Percentiles rank a stretch among this genome's conserved stretches.
These are phyloP conservation scores for Synanthedon tipuliformis DNA, from an alignment of 2,888 invertebrate species.

Conservation along the genomic window DNA sequence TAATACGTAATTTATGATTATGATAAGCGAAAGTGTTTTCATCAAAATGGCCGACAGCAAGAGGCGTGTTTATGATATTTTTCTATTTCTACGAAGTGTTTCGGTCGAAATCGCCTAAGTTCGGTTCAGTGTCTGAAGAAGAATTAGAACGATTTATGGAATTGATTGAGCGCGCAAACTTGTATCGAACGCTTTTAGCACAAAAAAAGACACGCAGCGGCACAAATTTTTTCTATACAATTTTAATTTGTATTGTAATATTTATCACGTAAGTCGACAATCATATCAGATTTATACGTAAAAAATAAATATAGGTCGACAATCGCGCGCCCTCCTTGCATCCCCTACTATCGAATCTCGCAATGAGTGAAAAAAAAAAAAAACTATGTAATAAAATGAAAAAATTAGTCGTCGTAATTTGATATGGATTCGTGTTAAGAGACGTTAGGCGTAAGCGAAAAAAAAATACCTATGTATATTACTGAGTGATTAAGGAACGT, in stretches of 20 bases:
- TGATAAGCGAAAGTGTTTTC: too few relatives aligned
- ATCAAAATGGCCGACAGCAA: too few relatives aligned
- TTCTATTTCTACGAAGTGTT: too few relatives aligned
- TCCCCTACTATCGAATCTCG: background rate
- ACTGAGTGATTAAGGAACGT: slow-evolving; percentile 27
- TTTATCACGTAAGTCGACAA: slow-evolving; percentile 37
- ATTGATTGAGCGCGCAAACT: slow-evolving; percentile 28
- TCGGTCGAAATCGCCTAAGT: too few relatives aligned
- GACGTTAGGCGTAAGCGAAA: slow-evolving; percentile 33
- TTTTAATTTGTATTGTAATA: slow-evolving; percentile 35
- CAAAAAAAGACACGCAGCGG: slow-evolving; percentile 18
- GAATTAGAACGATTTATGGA: slow-evolving; percentile 16
- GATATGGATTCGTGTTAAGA: slow-evolving; percentile 50
- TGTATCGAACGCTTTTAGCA: background rate
- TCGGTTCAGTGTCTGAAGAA: background rate
- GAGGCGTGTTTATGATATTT: too few relatives aligned
- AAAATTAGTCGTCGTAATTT: slow-evolving; percentile 55
- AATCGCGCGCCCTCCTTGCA: background rate
- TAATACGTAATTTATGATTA: too few relatives aligned
- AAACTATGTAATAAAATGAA: slow-evolving; percentile 46
- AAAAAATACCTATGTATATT: slow-evolving; percentile 32
- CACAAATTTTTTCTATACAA: slow-evolving; percentile 36
- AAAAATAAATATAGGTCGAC: slow-evolving; percentile 18
- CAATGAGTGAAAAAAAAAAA: slow-evolving; percentile 14
- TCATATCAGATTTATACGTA: slow-evolving; percentile 70